Evolutionary conservation across 1,140 invertebrate species (phyloP).

Genomic region (Drosophila baimaii): DNA sequence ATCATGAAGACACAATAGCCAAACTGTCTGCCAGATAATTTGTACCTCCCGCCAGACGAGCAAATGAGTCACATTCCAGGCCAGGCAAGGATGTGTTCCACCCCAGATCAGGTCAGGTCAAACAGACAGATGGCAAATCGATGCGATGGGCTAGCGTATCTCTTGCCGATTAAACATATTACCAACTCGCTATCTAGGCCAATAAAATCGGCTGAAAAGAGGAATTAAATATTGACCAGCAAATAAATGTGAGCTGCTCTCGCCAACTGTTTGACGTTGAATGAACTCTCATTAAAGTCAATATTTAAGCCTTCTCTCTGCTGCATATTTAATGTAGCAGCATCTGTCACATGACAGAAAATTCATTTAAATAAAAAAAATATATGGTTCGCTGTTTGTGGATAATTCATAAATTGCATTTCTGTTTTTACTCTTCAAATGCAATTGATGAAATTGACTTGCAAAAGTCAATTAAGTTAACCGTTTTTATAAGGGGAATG

Average conservation of each 20-base stretch:
- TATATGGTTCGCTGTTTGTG: neutral
- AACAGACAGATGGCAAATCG: conserved; percentile 1
- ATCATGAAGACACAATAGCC: conserved; percentile 17
- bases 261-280: too few relatives aligned
- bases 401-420: conserved; percentile 26
- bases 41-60: conserved; percentile 10
- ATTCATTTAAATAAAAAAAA: neutral
- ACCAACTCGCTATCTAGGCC: neutral
- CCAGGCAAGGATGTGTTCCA: neutral
- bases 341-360: conserved; percentile 11
- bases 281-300: neutral
- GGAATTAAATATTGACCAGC: neutral
- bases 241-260: neutral
- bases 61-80: conserved; percentile 16
- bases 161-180: too few relatives aligned
- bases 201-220: neutral
- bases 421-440: conserved; percentile 22
- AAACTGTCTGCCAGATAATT: conserved; percentile 30
- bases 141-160: neutral
- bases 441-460: conserved; percentile 26
- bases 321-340: conserved; percentile 19
- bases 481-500: conserved; percentile 4
- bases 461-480: conserved; percentile 36
- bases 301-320: conserved; percentile 3
- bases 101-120: conserved; percentile 1